Evolutionary conservation across 1,140 invertebrate species (phyloP).

Genomic region (Linepithema humile): DNA sequence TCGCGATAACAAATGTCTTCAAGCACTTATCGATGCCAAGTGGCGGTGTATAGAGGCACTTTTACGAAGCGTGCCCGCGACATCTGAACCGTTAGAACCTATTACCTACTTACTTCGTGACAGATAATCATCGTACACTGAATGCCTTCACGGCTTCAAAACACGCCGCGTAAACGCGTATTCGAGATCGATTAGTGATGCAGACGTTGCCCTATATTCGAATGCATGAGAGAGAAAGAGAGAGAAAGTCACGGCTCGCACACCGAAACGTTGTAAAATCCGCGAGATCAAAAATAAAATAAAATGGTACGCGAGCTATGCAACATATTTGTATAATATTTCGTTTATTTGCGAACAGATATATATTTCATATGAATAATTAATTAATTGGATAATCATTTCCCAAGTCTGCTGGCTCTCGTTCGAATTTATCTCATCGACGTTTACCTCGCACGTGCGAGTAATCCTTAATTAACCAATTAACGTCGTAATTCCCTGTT

Average conservation of each 20-base stretch:
- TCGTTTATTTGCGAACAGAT: too few species aligned
- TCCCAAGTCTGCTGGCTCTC: not conserved
- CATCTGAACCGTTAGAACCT: slow-evolving; percentile 31
- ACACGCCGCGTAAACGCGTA: not conserved
- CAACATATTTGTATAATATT: too few species aligned
- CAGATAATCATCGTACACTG: slow-evolving; percentile 20
- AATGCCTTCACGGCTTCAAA: not conserved
- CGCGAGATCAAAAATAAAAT: too few species aligned
- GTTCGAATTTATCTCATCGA: not conserved
- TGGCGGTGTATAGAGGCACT: not conserved
- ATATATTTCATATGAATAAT: too few species aligned
- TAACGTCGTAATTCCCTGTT: not conserved
- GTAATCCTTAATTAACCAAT: slow-evolving; percentile 18
- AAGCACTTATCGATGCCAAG: slow-evolving; percentile 14
- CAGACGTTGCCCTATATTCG: not conserved
- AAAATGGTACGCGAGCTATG: too few species aligned
- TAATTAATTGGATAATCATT: not conserved
- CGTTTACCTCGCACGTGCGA: not conserved
- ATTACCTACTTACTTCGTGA: slow-evolving; percentile 42
- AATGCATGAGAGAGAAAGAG: not conserved
- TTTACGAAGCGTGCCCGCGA: slow-evolving; percentile 11
- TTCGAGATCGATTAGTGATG: not conserved
- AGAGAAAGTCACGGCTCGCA: too few species aligned
- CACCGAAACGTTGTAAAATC: too few species aligned
- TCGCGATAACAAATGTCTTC: slow-evolving; percentile 17